Base-by-base conservation (phyloP, 2,113 vertebrate species). In the Dipodomys merriami region DNA sequence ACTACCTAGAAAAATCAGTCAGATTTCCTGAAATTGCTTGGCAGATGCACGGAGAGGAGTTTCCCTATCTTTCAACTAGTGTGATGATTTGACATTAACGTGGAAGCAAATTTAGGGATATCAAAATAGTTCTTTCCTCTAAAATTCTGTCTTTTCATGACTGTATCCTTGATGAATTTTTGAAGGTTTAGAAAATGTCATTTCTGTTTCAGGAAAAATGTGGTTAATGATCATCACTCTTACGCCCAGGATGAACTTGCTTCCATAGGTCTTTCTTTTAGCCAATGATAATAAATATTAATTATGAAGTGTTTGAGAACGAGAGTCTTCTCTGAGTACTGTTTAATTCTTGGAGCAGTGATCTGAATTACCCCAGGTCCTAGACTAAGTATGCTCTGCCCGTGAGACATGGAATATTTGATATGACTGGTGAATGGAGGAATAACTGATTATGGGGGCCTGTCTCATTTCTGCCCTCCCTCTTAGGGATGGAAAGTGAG, bases 21-120 rank as follows among this genome's bases (percentile, higher is more conserved):
- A 91, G 96, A 96, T 96, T 79, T 33, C 87, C 71, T 90, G 49
- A 95, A 97, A 96, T 92, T 95, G 86, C 10, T 87, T 97, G 95
- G 91, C 88, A 96, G 81, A 90, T 87, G 82, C 64, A 77, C 39
- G 67, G 87, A 77, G 83, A 92, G 91, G 65, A 44, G 69, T 44
- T 86, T 94, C 39, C 65, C 68, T 87, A 74, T 89, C 88, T 95
- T 96, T 95, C 79, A 91, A 85, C 86, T 62, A 91, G 46, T 74
- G 72, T 82, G 90, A 68, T 88, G 81, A 53, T 80, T 88, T 93
- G 68, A 94, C 91, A 68, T 93, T 96, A 95, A 95, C n/a, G 5
- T 46, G 65, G 72, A 96, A 96, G 64, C 19, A 86, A 93, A 86
- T 96, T 95, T 90, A 82, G 46, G 72, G 86, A 88, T 74, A 90